Conservation (phyloP, 2,888 invertebrate species). For the Doris montereyensis region DNA sequence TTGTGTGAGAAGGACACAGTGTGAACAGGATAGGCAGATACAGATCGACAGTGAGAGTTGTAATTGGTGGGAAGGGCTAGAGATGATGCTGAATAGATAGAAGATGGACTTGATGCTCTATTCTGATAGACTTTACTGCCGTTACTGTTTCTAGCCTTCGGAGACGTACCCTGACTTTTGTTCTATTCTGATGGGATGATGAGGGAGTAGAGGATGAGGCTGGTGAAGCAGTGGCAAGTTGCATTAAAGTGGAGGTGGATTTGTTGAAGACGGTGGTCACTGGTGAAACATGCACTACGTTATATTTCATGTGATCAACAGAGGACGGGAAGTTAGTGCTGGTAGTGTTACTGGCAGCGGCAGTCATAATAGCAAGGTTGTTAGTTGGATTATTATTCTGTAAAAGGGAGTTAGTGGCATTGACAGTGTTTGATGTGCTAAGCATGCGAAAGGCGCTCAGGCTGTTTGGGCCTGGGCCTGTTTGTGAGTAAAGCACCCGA, state of each 20-base stretch:
- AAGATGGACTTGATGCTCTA: background rate
- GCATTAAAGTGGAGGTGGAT: background rate
- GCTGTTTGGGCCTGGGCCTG: slow-evolving; percentile 20
- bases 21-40: background rate
- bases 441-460: slow-evolving; percentile 32
- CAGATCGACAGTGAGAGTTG: background rate
- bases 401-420: slow-evolving; percentile 30
- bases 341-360: background rate
- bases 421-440: slow-evolving; percentile 30
- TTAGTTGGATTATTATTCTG: slow-evolving; percentile 49
- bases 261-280: slow-evolving; percentile 15
- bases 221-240: background rate
- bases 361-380: slow-evolving; percentile 45
- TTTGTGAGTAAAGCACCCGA: background rate
- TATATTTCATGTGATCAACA: background rate
- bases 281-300: slow-evolving; percentile 1
- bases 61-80: background rate
- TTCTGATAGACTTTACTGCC: slow-evolving; percentile 1
- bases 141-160: background rate
- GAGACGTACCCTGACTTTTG: too few relatives aligned
- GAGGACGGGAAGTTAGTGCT: background rate
- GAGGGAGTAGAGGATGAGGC: slow-evolving; percentile 5
- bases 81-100: background rate
- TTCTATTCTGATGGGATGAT: background rate
- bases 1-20: background rate